These are phyloP conservation scores for Trachelipus rathkii DNA, from an alignment of 1,140 invertebrate genomes.

Conservation along the genomic window DNA sequence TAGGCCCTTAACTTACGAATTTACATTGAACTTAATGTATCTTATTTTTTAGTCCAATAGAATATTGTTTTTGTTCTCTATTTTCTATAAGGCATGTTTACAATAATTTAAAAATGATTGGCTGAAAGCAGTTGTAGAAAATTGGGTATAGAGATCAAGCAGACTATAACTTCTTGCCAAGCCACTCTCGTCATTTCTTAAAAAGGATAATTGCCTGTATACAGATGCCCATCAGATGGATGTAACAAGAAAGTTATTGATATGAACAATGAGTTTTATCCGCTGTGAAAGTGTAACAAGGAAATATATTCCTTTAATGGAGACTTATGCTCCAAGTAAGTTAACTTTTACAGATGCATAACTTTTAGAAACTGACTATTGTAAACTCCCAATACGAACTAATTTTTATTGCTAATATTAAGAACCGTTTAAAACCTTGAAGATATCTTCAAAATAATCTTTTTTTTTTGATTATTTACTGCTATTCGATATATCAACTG, in stretches of 20 bases:
- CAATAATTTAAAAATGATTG: constrained; percentile 62
- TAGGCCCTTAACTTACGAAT: too few relatives aligned
- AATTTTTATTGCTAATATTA: too few relatives aligned
- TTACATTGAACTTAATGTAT: too few relatives aligned
- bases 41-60: background rate
- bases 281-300: constrained; percentile 90
- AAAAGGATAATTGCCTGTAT: constrained; percentile 77
- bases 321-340: constrained; percentile 71
- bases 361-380: constrained; percentile 3
- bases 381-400: background rate
- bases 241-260: constrained; percentile 94
- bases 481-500: too few relatives aligned
- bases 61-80: background rate
- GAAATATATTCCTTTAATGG: constrained; percentile 83
- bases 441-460: too few relatives aligned
- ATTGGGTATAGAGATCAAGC: constrained; percentile 65
- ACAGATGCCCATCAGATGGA: constrained; percentile 74
- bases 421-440: too few relatives aligned
- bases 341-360: too few relatives aligned
- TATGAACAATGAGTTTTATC: constrained; percentile 75
- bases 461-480: too few relatives aligned
- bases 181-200: constrained; percentile 65
- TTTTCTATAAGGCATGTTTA: constrained; percentile 39
- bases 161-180: constrained; percentile 70
- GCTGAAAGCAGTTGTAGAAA: constrained; percentile 64